These are phyloP conservation scores for Pitangus sulphuratus DNA, from an alignment of 2,797 vertebrate species.

Conservation along the genomic window DNA sequence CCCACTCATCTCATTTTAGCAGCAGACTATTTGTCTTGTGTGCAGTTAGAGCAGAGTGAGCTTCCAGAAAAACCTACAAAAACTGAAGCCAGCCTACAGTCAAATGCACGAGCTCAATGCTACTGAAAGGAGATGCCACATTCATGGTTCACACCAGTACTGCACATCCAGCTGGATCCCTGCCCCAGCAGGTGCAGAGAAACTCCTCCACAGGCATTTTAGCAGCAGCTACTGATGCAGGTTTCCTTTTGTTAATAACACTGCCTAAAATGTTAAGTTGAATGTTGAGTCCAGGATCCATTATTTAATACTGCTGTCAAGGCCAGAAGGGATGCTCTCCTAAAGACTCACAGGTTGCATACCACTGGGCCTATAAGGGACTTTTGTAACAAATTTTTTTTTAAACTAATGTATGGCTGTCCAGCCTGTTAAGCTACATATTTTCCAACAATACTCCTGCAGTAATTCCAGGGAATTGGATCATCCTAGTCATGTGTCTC, in stretches of 20 bases:
- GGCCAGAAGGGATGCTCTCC: not conserved
- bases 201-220: not conserved
- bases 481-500: not conserved
- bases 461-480: not conserved
- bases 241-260: not conserved
- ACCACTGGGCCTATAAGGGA: not conserved
- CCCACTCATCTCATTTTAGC: not conserved
- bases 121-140: not conserved
- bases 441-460: not conserved
- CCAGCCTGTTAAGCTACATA: not conserved
- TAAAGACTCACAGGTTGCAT: not conserved
- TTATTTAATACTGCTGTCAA: not conserved
- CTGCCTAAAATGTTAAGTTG: not conserved
- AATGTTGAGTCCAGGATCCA: fast-evolving
- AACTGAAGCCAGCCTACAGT: not conserved
- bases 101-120: fast-evolving
- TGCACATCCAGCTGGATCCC: not conserved
- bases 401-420: not conserved
- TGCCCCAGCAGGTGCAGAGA: not conserved
- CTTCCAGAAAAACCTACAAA: not conserved
- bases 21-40: not conserved
- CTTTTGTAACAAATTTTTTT: not conserved
- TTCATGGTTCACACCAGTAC: not conserved
- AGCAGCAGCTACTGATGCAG: not conserved
- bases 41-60: not conserved